These are phyloP conservation scores for Falco punctatus DNA, from an alignment of 2,113 vertebrate species.

Conservation along the genomic window DNA sequence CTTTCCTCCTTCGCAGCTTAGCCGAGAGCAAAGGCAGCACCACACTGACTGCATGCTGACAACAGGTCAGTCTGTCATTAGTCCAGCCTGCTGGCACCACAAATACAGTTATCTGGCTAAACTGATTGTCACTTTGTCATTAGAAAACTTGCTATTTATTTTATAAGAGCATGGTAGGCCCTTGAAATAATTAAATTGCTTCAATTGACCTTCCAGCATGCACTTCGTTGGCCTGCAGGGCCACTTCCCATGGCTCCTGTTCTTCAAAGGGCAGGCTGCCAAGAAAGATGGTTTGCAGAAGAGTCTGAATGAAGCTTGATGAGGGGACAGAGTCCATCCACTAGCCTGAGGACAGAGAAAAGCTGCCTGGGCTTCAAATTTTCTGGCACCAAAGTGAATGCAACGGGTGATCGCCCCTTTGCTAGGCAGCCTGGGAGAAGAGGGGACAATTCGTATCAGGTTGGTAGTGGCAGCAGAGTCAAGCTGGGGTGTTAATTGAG, in stretches of 20 bases:
- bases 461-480: background rate
- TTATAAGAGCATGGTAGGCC: background rate
- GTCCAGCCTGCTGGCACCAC: background rate
- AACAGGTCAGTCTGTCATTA: background rate
- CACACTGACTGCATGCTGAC: background rate
- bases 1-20: background rate
- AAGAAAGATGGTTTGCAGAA: background rate
- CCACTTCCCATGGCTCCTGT: background rate
- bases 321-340: background rate
- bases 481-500: background rate
- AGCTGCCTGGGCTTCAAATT: background rate
- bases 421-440: background rate
- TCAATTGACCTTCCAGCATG: background rate
- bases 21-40: background rate
- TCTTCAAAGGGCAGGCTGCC: slow-evolving; percentile 3
- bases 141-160: slow-evolving; percentile 51
- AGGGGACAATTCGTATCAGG: background rate
- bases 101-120: background rate
- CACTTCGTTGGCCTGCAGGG: background rate
- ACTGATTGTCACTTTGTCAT: background rate
- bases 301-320: background rate
- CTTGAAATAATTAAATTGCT: background rate
- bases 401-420: background rate
- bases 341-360: background rate
- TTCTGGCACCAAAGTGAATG: background rate